Base-by-base conservation (phyloP, 2,888 invertebrate genomes). In the Eupithecia dodoneata region DNA sequence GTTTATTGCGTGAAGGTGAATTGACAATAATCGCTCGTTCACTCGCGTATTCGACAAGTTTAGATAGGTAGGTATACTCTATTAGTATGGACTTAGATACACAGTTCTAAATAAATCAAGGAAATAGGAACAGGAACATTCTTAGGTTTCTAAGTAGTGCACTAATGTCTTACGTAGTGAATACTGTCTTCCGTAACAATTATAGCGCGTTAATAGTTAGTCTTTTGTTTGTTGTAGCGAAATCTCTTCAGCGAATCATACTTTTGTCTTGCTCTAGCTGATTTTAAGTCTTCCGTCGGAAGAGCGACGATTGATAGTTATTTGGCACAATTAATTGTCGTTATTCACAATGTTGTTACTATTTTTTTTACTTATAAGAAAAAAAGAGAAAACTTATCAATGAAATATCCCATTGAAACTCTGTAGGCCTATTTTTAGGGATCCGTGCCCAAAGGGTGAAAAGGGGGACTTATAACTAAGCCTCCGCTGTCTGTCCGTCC, bases 151-250 rank as follows among this genome's bases (percentile, higher is more conserved):
- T 65, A 47, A 5, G 30, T n/a, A 69, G 13, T 13, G 42, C 66
- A 66, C 66, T 65, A 12, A 65, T 65, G 30, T 42, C 30, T 42
- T 41, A 42, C 15, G 10, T 42, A 41, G 15, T 41, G 13, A 52
- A 52, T 65, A 65, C 12, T 13, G 13, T 66, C 52, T 78, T 75
- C 77, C 75, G 73, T 75, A 55, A 44, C 73, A 55, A 18, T 71
- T 71, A 75, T 65, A 72, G 47, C 63, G 69, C 45, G 75, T 65
- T 72, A 44, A 70, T 66, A 70, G 71, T 66, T 66, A 66, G 76
- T 76, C 49, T 78, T 63, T 76, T 63, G 63, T 30, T 63, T 63
- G 18, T 63, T 4, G 12, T 4, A 59, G 59, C 10, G 59, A 59
- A 59, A 63, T 30, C 63, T 63, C 30, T 63, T 4, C 12, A 59